Conservation (phyloP, 2,888 invertebrate species). For the Morpho helenor region DNA sequence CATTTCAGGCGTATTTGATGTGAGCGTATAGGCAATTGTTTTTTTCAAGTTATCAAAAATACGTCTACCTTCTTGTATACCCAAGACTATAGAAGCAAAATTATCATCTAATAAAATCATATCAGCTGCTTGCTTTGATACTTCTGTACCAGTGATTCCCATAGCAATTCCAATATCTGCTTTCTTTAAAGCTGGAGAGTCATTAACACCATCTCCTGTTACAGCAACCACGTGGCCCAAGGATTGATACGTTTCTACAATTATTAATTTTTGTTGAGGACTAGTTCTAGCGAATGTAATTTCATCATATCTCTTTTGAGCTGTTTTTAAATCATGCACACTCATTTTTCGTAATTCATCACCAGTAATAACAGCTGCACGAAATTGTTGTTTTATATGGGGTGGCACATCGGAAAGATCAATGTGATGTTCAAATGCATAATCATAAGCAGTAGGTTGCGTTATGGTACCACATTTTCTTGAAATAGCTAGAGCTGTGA, state of each 20-base stretch:
- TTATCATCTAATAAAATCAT: constrained; percentile 95
- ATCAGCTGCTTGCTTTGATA: constrained; percentile 93
- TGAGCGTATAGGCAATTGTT: constrained; percentile 90
- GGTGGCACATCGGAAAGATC: constrained; percentile 71
- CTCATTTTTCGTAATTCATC: constrained; percentile 80
- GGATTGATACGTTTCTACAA: constrained; percentile 89
- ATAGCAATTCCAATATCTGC: constrained; percentile 91
- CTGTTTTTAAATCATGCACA: constrained; percentile 72
- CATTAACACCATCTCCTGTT: constrained; percentile 94
- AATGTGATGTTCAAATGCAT: constrained; percentile 81
- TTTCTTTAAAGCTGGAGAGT: constrained; percentile 91
- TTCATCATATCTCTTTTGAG: constrained; percentile 81
- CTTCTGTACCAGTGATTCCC: constrained; percentile 89
- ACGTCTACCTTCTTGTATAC: constrained; percentile 88
- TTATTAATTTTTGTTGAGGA: constrained; percentile 83
- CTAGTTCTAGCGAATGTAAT: constrained; percentile 87
- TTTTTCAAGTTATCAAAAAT: constrained; percentile 94
- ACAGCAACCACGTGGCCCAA: constrained; percentile 90
- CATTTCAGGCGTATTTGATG: constrained; percentile 92
- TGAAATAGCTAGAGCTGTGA: constrained; percentile 86
- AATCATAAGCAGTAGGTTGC: constrained; percentile 83
- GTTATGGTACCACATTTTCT: constrained; percentile 82
- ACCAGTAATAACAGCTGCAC: constrained; percentile 63
- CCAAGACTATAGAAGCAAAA: constrained; percentile 92
- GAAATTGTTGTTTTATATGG: constrained; percentile 62